Percentiles rank a stretch among this genome's conserved stretches.
Conservation (phyloP, 2,113 vertebrate species). For the Mystacornis crossleyi region DNA sequence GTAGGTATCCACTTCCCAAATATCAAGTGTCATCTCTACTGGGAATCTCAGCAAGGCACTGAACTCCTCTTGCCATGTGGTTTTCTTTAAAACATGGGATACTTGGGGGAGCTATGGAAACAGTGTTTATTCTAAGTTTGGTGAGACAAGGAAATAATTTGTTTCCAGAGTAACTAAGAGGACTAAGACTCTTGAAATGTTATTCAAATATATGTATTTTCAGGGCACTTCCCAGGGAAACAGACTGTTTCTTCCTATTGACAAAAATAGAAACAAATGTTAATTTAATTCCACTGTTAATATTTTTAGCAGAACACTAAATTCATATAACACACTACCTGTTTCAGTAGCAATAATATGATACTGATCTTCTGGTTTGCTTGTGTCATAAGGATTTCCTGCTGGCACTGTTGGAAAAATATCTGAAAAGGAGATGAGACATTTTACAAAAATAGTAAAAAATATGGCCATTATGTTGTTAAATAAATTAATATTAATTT, state of each 20-base stretch:
- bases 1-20: background rate
- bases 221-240: background rate
- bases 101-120: background rate
- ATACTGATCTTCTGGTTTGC: constrained; percentile 75
- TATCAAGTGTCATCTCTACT: background rate
- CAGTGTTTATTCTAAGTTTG: background rate
- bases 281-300: background rate
- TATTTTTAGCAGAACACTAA: background rate
- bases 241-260: background rate
- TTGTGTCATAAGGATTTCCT: constrained; percentile 74
- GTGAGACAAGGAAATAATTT: background rate
- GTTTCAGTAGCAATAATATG: constrained; percentile 80
- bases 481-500: background rate
- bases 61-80: background rate
- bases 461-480: background rate
- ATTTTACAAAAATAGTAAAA: background rate
- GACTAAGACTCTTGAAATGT: background rate
- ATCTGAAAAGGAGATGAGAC: constrained; percentile 68
- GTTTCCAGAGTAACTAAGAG: background rate
- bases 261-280: background rate
- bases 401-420: constrained; percentile 69
- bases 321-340: constrained; percentile 64
- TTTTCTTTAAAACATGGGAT: background rate
- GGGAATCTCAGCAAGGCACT: background rate
- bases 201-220: background rate